Conservation (phyloP, 2,888 invertebrate species). For the Acleris laterana region DNA sequence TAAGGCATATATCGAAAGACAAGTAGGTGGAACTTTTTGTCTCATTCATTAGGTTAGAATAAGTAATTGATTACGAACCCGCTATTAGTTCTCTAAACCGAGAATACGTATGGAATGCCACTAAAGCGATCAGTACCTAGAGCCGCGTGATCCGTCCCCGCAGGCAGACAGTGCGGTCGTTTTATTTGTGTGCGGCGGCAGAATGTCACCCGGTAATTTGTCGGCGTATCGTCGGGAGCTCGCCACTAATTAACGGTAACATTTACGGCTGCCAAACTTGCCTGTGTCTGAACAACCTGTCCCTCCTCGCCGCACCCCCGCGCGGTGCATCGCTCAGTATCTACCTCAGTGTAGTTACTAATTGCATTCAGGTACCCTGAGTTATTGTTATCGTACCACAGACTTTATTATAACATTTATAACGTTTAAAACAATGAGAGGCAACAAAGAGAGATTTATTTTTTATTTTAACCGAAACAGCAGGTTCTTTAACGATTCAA, state of each 20-base stretch:
- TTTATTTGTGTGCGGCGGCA: conserved; percentile 63
- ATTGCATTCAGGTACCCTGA: conserved; percentile 41
- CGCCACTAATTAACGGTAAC: conserved; percentile 77
- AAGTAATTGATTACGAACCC: too few relatives aligned
- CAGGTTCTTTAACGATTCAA: too few relatives aligned
- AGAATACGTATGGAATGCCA: too few relatives aligned
- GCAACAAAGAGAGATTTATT: too few relatives aligned
- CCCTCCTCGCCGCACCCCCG: conserved; percentile 44
- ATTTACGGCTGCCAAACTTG: conserved; percentile 74
- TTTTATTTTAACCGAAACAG: too few relatives aligned
- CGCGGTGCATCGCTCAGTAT: conserved; percentile 46
- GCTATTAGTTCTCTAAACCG: too few relatives aligned
- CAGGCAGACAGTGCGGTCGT: conserved; percentile 46
- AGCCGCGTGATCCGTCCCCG: conserved; percentile 36
- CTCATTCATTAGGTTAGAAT: too few relatives aligned
- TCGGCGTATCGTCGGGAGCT: conserved; percentile 65
- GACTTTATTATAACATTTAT: not conserved
- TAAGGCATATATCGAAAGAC: too few relatives aligned
- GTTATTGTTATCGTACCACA: conserved; percentile 20
- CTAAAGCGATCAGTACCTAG: conserved; percentile 2
- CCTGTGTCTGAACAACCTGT: conserved; percentile 55
- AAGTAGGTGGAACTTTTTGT: too few relatives aligned
- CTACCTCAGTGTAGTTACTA: conserved; percentile 45
- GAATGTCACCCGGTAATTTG: conserved; percentile 71
- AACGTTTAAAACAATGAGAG: not conserved